Conservation (phyloP, 2,888 invertebrate genomes). For the Eulithis testata region DNA sequence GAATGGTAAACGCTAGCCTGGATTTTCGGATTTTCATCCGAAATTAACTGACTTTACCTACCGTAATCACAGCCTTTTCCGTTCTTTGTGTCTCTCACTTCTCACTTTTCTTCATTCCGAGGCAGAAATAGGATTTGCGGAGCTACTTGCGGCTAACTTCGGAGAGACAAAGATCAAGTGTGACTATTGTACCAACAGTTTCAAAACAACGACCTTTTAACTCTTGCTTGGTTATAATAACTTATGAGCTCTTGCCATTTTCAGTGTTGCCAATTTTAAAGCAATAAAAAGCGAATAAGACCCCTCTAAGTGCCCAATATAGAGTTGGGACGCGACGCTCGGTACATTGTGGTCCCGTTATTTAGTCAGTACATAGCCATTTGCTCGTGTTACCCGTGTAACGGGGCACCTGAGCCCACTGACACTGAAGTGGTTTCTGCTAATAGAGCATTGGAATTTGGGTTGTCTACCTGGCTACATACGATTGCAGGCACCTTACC, state of each 20-base stretch:
- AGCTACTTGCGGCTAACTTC: too few species aligned
- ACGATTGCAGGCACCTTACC: not conserved
- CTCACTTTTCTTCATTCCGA: too few species aligned
- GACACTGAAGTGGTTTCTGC: constrained; percentile 9
- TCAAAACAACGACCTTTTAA: too few species aligned
- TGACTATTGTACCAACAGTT: too few species aligned
- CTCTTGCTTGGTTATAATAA: too few species aligned
- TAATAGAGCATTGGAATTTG: constrained; percentile 12
- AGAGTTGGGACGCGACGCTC: constrained; percentile 5
- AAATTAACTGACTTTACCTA: too few species aligned
- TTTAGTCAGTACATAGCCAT: constrained; percentile 19
- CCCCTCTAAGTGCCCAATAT: constrained; percentile 12
- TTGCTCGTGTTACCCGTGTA: constrained; percentile 11
- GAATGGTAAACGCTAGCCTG: constrained; percentile 11
- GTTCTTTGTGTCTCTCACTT: too few species aligned
- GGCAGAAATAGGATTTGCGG: too few species aligned
- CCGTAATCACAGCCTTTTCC: too few species aligned
- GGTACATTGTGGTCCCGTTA: constrained; percentile 12
- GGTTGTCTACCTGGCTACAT: constrained; percentile 10
- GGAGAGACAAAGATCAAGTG: too few species aligned
- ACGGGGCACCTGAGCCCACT: constrained; percentile 20
- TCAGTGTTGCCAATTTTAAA: constrained; percentile 1
- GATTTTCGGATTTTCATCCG: constrained; percentile 1
- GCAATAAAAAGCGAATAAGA: constrained; percentile 7
- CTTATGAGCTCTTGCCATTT: not conserved